Evolutionary conservation across 2,113 vertebrate species (phyloP).

Genomic region (Corvus moneduloides): DNA sequence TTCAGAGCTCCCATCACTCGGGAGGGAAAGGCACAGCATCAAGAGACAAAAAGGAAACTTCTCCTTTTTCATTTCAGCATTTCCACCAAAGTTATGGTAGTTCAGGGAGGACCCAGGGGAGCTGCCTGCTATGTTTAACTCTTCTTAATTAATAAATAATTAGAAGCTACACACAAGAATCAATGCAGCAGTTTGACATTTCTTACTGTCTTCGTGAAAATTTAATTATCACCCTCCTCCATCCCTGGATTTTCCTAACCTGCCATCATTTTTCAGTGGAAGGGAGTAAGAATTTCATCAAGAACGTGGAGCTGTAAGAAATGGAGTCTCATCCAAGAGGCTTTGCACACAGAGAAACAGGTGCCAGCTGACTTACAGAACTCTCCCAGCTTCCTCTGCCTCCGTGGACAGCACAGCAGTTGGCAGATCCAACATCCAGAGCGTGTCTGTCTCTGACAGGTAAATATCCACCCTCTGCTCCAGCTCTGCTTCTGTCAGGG

Average conservation of each 20-base stretch:
- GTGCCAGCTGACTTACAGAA: slow-evolving; percentile 68
- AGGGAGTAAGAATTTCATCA: neutral
- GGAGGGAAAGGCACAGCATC: neutral
- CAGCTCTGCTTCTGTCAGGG: slow-evolving; percentile 73
- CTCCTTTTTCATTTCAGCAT: neutral
- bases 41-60: neutral
- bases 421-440: slow-evolving; percentile 80
- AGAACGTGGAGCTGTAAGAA: neutral
- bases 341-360: neutral
- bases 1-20: neutral
- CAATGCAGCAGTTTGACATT: neutral
- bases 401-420: slow-evolving; percentile 72
- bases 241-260: neutral
- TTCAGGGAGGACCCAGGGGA: neutral
- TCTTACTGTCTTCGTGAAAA: neutral
- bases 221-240: neutral
- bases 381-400: slow-evolving; percentile 71
- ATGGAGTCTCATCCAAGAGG: neutral
- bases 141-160: neutral
- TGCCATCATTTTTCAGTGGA: neutral
- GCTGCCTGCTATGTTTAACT: neutral
- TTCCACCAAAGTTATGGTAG: neutral
- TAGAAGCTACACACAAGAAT: neutral
- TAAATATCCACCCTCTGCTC: slow-evolving; percentile 69
- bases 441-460: slow-evolving; percentile 79